These are phyloP conservation scores for Rhyacophila evoluta DNA, from an alignment of 2,888 invertebrate genomes.

Conservation along the genomic window DNA sequence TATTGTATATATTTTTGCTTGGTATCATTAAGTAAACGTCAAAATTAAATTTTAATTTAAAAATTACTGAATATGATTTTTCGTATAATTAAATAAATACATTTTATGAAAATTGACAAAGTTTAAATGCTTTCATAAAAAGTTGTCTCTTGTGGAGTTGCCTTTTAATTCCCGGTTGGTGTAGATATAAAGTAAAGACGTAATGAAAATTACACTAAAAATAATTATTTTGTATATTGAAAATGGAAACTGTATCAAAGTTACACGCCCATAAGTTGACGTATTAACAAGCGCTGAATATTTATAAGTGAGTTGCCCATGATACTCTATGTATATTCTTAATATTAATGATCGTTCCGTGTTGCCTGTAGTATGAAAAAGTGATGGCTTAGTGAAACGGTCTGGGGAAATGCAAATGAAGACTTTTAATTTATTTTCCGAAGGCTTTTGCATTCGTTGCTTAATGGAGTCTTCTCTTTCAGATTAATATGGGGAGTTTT, in stretches of 20 bases:
- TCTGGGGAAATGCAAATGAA: conserved; percentile 46
- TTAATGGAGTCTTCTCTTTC: conserved; percentile 16
- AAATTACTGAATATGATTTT: too few relatives aligned
- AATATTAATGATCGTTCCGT: conserved; percentile 42
- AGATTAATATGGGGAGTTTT: conserved; percentile 10
- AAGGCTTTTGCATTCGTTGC: conserved; percentile 19
- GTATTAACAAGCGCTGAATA: conserved; percentile 31
- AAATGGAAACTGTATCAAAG: not conserved
- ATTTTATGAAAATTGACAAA: too few relatives aligned
- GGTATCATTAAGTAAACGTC: too few relatives aligned
- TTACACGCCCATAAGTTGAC: not conserved
- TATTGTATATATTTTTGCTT: too few relatives aligned
- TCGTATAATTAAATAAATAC: too few relatives aligned
- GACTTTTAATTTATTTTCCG: conserved; percentile 40
- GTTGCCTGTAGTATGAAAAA: conserved; percentile 33
- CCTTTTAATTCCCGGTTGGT: too few relatives aligned
- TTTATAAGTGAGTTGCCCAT: conserved; percentile 40
- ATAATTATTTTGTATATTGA: too few relatives aligned
- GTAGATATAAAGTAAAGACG: too few relatives aligned
- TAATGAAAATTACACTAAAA: too few relatives aligned
- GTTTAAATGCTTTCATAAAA: too few relatives aligned
- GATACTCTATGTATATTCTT: conserved; percentile 33
- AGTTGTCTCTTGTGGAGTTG: too few relatives aligned
- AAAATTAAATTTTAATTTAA: too few relatives aligned
- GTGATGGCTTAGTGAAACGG: conserved; percentile 44